Evolutionary conservation across 2,888 invertebrate genomes (phyloP).

Genomic region (Gryllus longicercus): DNA sequence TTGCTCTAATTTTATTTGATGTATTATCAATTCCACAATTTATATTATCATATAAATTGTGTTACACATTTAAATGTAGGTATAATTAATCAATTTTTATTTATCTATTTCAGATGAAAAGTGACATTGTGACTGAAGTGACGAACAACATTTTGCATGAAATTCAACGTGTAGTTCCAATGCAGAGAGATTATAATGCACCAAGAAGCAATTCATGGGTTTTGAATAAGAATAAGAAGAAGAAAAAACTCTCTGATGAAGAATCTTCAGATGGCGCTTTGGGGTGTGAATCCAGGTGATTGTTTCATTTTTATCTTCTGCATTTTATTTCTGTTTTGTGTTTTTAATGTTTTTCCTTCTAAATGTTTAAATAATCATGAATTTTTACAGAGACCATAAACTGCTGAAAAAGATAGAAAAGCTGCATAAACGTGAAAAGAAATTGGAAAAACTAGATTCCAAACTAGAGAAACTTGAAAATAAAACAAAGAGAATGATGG

Average conservation of each 20-base stretch:
- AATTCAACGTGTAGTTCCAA: conserved; percentile 33
- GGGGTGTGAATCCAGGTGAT: conserved; percentile 33
- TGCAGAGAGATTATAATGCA: neutral
- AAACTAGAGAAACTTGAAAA: conserved; percentile 49
- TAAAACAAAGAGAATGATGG: conserved; percentile 47
- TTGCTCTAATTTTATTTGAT: no score
- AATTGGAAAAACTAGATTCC: conserved; percentile 44
- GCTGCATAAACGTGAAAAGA: conserved; percentile 38
- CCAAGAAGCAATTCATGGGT: conserved; percentile 23
- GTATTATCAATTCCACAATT: no score
- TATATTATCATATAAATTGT: no score
- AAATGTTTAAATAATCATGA: neutral
- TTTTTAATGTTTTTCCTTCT: neutral
- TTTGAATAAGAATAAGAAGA: conserved; percentile 30
- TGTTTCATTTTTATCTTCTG: neutral
- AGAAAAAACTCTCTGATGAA: conserved; percentile 34
- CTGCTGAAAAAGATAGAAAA: conserved; percentile 38
- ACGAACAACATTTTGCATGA: conserved; percentile 37
- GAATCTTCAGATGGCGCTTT: conserved; percentile 35
- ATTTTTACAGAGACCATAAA: conserved; percentile 35
- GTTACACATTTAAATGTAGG: no score
- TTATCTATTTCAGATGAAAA: conserved; percentile 39
- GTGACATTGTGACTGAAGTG: conserved; percentile 40
- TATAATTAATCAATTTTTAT: no score
- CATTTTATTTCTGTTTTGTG: neutral